Evolutionary conservation across 2,888 invertebrate species (phyloP).

Genomic region (Catonia carolina): DNA sequence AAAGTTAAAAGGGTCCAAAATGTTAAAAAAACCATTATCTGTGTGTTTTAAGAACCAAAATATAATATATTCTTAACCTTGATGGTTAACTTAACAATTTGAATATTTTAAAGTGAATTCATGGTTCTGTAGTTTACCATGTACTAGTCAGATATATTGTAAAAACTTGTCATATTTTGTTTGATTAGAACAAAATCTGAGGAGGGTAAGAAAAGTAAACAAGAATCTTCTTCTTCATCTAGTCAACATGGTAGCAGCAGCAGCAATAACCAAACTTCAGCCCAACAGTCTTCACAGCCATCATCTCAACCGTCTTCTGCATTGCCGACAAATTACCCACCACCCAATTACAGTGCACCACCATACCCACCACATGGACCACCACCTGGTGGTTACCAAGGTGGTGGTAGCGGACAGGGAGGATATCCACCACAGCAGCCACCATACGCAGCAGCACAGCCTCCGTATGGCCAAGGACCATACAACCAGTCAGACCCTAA

Average conservation of each 20-base stretch:
- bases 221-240: too few species aligned
- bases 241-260: background rate
- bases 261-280: background rate
- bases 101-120: too few species aligned
- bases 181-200: conserved; percentile 15
- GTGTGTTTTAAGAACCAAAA: too few species aligned
- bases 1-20: too few species aligned
- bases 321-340: conserved; percentile 23
- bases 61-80: too few species aligned
- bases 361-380: conserved; percentile 29
- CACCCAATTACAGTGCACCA: conserved; percentile 42
- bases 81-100: too few species aligned
- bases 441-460: background rate
- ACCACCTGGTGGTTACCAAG: conserved; percentile 42
- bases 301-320: background rate
- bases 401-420: conserved; percentile 37
- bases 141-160: too few species aligned
- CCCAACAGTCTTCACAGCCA: conserved; percentile 1
- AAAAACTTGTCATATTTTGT: too few species aligned
- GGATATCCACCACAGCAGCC: too few species aligned
- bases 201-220: conserved; percentile 20
- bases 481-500: conserved; percentile 51
- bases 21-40: too few species aligned
- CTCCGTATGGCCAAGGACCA: conserved; percentile 32
- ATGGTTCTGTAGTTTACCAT: too few species aligned